These are phyloP conservation scores for Caenorhabditis macrosperma DNA, from an alignment of 2,888 invertebrate genomes.

Conservation along the genomic window DNA sequence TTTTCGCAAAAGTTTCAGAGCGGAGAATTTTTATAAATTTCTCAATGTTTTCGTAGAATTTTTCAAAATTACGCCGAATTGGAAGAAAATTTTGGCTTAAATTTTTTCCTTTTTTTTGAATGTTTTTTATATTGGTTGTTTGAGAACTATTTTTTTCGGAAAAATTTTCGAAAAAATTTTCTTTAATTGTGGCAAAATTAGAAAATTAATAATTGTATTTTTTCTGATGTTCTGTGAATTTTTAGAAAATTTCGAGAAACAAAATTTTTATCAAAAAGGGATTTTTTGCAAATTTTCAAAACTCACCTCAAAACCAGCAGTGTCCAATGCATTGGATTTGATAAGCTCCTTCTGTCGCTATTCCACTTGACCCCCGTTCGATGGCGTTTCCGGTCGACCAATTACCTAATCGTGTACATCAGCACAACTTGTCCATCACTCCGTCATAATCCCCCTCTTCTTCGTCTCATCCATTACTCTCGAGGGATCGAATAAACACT, in stretches of 20 bases:
- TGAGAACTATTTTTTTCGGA: no score
- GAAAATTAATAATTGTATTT: no score
- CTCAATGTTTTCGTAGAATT: no score
- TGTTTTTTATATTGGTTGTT: no score
- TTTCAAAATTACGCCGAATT: no score
- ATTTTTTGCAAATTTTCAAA: not conserved
- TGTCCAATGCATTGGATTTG: no score
- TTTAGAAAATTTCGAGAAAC: not conserved
- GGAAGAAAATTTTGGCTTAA: no score
- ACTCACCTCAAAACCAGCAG: not conserved
- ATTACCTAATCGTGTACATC: conserved; percentile 34
- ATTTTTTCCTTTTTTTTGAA: conserved; percentile 2
- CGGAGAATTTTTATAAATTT: not conserved
- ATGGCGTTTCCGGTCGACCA: conserved; percentile 32
- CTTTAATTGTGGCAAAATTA: no score
- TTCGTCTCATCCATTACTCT: conserved; percentile 5
- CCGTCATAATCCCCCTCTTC: conserved; percentile 15
- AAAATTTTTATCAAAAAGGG: not conserved
- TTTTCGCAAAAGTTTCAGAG: no score
- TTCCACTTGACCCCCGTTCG: no score
- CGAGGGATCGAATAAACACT: conserved; percentile 19
- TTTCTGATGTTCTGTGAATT: not conserved
- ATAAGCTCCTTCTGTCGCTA: no score
- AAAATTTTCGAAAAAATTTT: no score
- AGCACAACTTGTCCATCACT: conserved; percentile 30